phyloP scores from a whole-genome alignment of 2,888 invertebrate species.

The Drosophila neonasuta region DNA sequence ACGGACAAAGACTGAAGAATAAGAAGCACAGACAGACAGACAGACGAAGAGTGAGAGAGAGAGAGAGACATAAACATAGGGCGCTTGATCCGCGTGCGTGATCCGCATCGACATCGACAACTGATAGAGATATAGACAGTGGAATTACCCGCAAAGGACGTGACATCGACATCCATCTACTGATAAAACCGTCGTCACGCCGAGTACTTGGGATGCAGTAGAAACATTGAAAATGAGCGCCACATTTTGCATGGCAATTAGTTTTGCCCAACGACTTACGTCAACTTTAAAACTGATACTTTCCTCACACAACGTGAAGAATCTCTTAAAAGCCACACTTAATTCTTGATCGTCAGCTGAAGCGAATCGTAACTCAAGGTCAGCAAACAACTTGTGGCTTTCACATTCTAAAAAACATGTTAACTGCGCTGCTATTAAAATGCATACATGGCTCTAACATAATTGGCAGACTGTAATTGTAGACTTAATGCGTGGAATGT shows the following conservation, averaged over 20 bases:
- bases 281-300: conserved; percentile 4
- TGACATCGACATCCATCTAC: conserved; percentile 30
- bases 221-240: conserved; percentile 9
- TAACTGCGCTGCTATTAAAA: conserved; percentile 1
- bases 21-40: not conserved
- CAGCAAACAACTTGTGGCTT: conserved; percentile 3
- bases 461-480: conserved; percentile 5
- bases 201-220: not conserved
- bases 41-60: not conserved
- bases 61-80: not conserved
- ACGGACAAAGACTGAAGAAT: conserved; percentile 24
- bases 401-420: conserved; percentile 1
- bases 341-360: not conserved
- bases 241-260: conserved; percentile 45
- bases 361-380: conserved; percentile 5
- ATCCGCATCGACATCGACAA: conserved; percentile 36
- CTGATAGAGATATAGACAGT: not conserved
- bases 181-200: conserved; percentile 6
- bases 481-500: not conserved
- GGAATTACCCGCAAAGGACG: conserved; percentile 54
- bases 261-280: conserved; percentile 15
- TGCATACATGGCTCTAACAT: conserved; percentile 5
- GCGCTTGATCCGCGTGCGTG: conserved; percentile 39
- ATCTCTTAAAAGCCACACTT: not conserved
- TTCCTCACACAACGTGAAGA: conserved; percentile 1